phyloP scores from a whole-genome alignment of 1,140 invertebrate species.

The Drosophila sproati region DNA sequence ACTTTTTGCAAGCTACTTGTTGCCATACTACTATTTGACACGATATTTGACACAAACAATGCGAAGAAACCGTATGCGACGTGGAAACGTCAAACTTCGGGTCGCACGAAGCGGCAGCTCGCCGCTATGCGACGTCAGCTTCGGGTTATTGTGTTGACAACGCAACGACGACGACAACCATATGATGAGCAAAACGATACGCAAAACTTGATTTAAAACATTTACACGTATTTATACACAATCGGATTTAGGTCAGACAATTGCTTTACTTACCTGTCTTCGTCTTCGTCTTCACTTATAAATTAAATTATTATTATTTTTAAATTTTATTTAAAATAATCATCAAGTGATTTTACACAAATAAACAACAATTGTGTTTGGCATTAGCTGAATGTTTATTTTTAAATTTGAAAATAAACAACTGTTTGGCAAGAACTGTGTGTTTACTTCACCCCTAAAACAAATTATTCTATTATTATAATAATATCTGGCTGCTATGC shows the following conservation, averaged over 20 bases:
- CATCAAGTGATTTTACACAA: no score
- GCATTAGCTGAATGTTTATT: no score
- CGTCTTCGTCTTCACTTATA: no score
- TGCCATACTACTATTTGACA: slow-evolving; percentile 59
- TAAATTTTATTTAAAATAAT: background rate
- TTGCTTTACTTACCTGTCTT: background rate
- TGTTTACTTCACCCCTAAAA: no score
- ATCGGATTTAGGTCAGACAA: slow-evolving; percentile 58
- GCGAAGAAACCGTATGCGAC: slow-evolving; percentile 48
- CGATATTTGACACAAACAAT: slow-evolving; percentile 48
- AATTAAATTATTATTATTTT: no score
- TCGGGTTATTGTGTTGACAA: slow-evolving; percentile 48
- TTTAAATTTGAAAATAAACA: no score
- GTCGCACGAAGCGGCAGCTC: slow-evolving; percentile 36
- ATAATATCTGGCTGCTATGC: no score
- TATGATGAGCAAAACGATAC: slow-evolving; percentile 38
- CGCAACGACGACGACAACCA: slow-evolving; percentile 14
- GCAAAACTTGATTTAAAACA: slow-evolving; percentile 50
- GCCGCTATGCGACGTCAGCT: slow-evolving; percentile 58
- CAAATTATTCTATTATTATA: no score
- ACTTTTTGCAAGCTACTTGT: slow-evolving; percentile 63
- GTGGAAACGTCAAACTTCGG: slow-evolving; percentile 81
- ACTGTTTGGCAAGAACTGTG: no score
- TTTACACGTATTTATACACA: slow-evolving; percentile 13
- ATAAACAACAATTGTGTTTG: no score